Evolutionary conservation across 1,140 invertebrate genomes (phyloP), one percentile per base, ranked within the genome.

Genomic region (Parasteatoda tepidariorum): DNA sequence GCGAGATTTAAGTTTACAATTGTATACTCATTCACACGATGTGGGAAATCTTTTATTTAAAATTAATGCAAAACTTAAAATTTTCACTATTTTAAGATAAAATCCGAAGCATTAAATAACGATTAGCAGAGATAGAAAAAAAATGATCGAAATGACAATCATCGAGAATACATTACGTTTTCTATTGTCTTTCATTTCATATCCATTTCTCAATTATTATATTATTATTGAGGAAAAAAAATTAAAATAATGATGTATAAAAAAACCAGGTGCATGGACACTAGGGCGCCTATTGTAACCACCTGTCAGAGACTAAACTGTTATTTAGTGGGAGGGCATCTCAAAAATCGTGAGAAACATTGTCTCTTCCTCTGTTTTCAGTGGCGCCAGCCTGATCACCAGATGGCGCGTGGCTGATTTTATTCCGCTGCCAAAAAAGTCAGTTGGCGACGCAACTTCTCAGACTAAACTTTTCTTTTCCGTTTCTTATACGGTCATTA

Each of bases 391-490:
- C 55, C 67, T 61, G 78, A 70, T 64, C 78, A 55, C 66, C 78
- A 82, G 78, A 82, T 82, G 78, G 78, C 78, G 78, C 67, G 78
- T 70, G 78, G 78, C 78, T 82, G 78, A 82, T 82, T 68, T 79
- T 67, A 71, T 82, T 48, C 54, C 57, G 67, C 24, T 82, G 55
- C 78, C 54, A 82, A 82, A 82, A 79, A 82, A 48, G 67, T 82
- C 78, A 54, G 54, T 62, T 62, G 78, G 78, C 78, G 78, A 82
- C 78, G 67, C 54, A 81, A 81, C 66, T 81, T 59, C 59, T 22
- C 66, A 82, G 78, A 82, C 78, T 41, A 82, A 82, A 82, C 78
- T 82, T 82, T 82, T 82, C 54, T 62, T 78, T 64, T 64, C 31
- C 34, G 31, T 22, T 48, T 48, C 48, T 31, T 64, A 48, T 55